Conservation (phyloP, 2,113 vertebrate species). For the Neolamprologus fasciatus region DNA sequence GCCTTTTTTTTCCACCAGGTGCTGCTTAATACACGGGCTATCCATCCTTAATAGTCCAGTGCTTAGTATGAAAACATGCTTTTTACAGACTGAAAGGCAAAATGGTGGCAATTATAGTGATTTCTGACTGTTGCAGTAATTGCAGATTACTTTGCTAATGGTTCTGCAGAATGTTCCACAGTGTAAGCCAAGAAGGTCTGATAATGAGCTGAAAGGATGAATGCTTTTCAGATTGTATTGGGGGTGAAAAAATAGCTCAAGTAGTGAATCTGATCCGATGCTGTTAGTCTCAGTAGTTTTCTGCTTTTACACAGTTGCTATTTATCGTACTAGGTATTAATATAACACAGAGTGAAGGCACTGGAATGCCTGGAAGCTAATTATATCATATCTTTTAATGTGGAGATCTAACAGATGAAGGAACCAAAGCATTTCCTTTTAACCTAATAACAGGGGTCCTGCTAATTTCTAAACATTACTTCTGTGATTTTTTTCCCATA, state of each 20-base stretch:
- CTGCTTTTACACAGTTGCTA: not conserved
- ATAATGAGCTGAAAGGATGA: slow-evolving; percentile 43
- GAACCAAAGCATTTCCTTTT: not conserved
- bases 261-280: not conserved
- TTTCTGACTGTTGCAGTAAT: slow-evolving; percentile 48
- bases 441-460: not conserved
- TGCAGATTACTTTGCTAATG: slow-evolving; percentile 54
- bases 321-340: not conserved
- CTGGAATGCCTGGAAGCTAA: not conserved
- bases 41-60: slow-evolving; percentile 32
- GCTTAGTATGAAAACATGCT: slow-evolving; percentile 41
- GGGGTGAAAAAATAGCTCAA: not conserved
- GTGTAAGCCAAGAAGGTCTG: slow-evolving; percentile 39
- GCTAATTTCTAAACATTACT: not conserved
- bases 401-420: not conserved
- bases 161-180: slow-evolving; percentile 22
- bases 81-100: slow-evolving; percentile 29
- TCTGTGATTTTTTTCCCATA: not conserved
- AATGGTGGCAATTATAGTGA: slow-evolving; percentile 49
- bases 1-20: slow-evolving; percentile 20
- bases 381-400: not conserved
- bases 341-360: not conserved
- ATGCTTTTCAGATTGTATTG: slow-evolving; percentile 20
- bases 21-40: slow-evolving; percentile 10
- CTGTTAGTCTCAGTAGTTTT: not conserved